A percentile compares a stretch with the other conserved stretches of the same genome.
Conservation (phyloP, 92 coral and sea anemone species). For the Phymanthus crucifer region DNA sequence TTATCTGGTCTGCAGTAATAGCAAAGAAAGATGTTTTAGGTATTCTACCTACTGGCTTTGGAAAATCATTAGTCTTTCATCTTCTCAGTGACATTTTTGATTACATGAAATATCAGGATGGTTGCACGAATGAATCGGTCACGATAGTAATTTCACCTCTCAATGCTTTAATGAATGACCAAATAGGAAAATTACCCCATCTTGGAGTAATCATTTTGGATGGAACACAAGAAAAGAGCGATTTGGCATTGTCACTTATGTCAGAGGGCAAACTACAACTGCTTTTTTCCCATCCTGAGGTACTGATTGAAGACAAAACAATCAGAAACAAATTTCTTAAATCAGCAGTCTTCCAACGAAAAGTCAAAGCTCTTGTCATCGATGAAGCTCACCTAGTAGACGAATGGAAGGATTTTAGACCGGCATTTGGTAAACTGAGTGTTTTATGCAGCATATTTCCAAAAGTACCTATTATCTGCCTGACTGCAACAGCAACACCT, state of each 20-base stretch:
- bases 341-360: conserved; percentile 25
- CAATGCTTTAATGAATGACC: conserved; percentile 32
- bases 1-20: conserved; percentile 18
- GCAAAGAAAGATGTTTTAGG: conserved; percentile 19
- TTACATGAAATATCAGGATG: not conserved
- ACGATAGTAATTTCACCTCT: not conserved
- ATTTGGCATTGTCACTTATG: conserved; percentile 9
- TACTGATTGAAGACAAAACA: conserved; percentile 22
- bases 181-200: conserved; percentile 24
- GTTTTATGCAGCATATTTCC: conserved; percentile 39
- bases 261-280: conserved; percentile 8
- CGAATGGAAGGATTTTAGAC: conserved; percentile 51
- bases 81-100: conserved; percentile 41
- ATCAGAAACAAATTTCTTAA: conserved; percentile 8
- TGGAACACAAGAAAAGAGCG: not conserved
- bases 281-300: conserved; percentile 26
- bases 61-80: conserved; percentile 53
- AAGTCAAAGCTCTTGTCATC: conserved; percentile 24
- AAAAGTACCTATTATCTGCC: conserved; percentile 49
- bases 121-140: not conserved
- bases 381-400: conserved; percentile 45
- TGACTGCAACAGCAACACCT: conserved; percentile 65
- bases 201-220: conserved; percentile 28
- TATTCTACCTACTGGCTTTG: conserved; percentile 57
- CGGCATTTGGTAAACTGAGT: conserved; percentile 49